Evolutionary conservation across 2,797 vertebrate species (phyloP).

Genomic region (Aeoliscus strigatus): DNA sequence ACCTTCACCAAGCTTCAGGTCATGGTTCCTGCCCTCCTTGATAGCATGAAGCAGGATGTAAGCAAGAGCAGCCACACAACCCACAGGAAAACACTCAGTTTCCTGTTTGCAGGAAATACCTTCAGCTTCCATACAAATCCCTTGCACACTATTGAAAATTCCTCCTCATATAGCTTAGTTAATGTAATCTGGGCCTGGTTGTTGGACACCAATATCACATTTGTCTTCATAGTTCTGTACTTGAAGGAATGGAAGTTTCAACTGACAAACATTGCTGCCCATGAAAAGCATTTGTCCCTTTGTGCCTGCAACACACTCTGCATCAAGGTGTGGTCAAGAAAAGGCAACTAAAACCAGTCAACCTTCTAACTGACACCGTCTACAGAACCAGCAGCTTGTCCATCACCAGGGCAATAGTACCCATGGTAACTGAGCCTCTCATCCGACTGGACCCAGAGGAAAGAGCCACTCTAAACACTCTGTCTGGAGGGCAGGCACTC

Average conservation of each 20-base stretch:
- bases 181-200: slow-evolving; percentile 9
- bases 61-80: slow-evolving; percentile 57
- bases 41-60: slow-evolving; percentile 70
- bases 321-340: neutral
- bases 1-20: slow-evolving; percentile 52
- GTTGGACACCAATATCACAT: no score
- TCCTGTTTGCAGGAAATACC: slow-evolving; percentile 74
- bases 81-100: slow-evolving; percentile 73
- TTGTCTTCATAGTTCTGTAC: no score
- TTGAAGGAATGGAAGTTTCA: no score
- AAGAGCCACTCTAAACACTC: slow-evolving; percentile 22
- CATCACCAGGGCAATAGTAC: slow-evolving; percentile 43
- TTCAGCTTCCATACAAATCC: slow-evolving; percentile 52
- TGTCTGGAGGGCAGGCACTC: slow-evolving; percentile 45
- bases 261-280: no score
- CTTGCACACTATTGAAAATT: slow-evolving; percentile 40
- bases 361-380: slow-evolving; percentile 1
- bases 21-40: slow-evolving; percentile 58
- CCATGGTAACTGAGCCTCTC: slow-evolving; percentile 43
- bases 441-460: slow-evolving; percentile 36
- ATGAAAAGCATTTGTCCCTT: no score
- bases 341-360: neutral
- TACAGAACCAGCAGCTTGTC: neutral
- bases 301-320: no score
- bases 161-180: slow-evolving; percentile 20